Conservation (phyloP, 2,888 invertebrate species). For the Eubasilissa splendida region DNA sequence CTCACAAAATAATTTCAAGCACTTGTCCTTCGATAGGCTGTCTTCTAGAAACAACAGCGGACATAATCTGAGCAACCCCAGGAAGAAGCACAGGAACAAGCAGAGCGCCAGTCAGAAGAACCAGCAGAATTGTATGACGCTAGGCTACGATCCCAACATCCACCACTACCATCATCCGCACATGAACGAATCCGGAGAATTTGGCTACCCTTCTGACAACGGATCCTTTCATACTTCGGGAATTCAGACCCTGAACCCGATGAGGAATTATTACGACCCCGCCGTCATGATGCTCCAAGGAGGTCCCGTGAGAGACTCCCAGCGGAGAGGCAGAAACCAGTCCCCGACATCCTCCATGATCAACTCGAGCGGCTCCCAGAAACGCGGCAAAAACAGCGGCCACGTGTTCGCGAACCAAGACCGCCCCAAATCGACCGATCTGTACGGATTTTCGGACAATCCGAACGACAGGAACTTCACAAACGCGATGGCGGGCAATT, state of each 20-base stretch:
- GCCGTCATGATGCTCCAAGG: constrained; percentile 60
- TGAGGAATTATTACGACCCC: constrained; percentile 69
- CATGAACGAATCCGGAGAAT: constrained; percentile 69
- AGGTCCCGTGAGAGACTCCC: constrained; percentile 66
- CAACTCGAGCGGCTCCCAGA: constrained; percentile 71
- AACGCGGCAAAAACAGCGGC: constrained; percentile 68
- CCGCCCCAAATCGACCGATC: constrained; percentile 75
- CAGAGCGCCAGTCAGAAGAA: constrained; percentile 64
- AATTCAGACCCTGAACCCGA: constrained; percentile 71
- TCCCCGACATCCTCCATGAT: constrained; percentile 69
- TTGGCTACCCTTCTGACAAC: constrained; percentile 68
- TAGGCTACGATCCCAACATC: constrained; percentile 73
- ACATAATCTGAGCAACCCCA: constrained; percentile 64
- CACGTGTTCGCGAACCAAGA: constrained; percentile 76
- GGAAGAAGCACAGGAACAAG: constrained; percentile 71
- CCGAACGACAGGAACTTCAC: constrained; percentile 64
- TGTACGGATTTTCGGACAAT: constrained; percentile 73
- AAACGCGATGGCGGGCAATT: constrained; percentile 64
- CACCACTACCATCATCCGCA: constrained; percentile 73
- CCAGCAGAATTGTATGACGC: constrained; percentile 74
- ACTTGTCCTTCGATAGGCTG: constrained; percentile 71
- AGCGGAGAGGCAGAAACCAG: constrained; percentile 64
- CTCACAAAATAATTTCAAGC: constrained; percentile 70
- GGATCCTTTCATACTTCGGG: constrained; percentile 72
- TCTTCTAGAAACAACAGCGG: constrained; percentile 71